Percentiles rank a stretch among this genome's conserved stretches.
These are phyloP conservation scores for Tiliqua scincoides DNA, from an alignment of 2,113 vertebrate genomes.

Conservation along the genomic window DNA sequence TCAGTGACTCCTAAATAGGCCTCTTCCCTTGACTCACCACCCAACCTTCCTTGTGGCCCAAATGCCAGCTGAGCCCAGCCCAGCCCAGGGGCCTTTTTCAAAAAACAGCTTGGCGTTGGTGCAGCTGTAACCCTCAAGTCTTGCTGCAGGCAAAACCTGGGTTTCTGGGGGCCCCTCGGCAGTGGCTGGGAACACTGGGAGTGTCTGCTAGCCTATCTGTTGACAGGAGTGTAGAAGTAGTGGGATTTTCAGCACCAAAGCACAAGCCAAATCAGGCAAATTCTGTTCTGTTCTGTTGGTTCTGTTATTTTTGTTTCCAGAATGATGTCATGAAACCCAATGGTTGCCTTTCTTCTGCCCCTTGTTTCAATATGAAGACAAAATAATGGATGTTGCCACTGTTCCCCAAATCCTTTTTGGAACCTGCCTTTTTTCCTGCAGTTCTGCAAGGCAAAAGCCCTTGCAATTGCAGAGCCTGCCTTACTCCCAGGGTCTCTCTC, in stretches of 20 bases:
- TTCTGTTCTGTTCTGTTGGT: background rate
- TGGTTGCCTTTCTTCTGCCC: background rate
- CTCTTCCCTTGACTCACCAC: background rate
- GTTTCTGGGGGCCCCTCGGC: background rate
- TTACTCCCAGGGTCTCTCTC: background rate
- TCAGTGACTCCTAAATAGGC: background rate
- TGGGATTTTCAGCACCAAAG: background rate
- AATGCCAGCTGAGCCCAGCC: background rate
- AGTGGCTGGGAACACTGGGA: background rate
- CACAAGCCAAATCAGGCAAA: conserved; percentile 24
- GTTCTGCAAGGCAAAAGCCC: background rate
- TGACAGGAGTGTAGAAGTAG: background rate
- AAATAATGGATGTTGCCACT: background rate
- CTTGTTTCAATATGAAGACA: accelerated
- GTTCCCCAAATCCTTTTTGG: background rate
- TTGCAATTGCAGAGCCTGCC: background rate
- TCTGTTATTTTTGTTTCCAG: background rate
- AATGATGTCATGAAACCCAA: background rate
- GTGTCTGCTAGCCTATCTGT: background rate
- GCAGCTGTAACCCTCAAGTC: background rate
- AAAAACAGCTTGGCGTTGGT: background rate
- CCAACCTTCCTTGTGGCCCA: background rate
- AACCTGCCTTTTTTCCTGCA: background rate
- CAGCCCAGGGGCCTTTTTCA: background rate
- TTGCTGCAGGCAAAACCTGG: background rate